Base-by-base conservation (phyloP, 2,797 vertebrate genomes). In the Rallus crepitans region DNA sequence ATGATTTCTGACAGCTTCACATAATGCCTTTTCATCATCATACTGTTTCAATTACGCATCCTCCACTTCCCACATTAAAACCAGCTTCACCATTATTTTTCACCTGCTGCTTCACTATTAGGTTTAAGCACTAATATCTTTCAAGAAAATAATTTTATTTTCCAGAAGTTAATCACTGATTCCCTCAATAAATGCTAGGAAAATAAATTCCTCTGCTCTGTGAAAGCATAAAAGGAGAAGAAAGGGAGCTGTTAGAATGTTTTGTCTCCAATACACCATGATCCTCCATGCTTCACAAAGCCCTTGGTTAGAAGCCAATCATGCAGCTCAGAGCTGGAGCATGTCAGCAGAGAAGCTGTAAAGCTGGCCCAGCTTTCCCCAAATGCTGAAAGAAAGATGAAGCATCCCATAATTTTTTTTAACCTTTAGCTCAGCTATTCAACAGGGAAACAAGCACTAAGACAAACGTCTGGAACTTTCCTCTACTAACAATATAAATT, bases 1-100 rank as follows among this genome's bases (percentile, higher is more conserved):
- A 97, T 95, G 87, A 94, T 93, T 98, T 96, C 96, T 96, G 95
- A 97, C 96, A 97, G 94, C 92, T 94, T 88, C 95, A 87, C 94
- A 94, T 85, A 94, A 94, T 69, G 84, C 84, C 77, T 97, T 97
- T 97, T 96, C 97, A 98, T 94, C 97, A 97, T 96, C 95, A 97
- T 85, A 97, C 93, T 96, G 95, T 96, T 97, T 95, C 97, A 97
- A 94, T 97, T 97, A 97, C 6, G 17, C 87, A 85, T 94, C 96
- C 97, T 95, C 89, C 93, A 94, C 92, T 97, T 95, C 87, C 85
- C 5, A 11, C 97, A 95, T 95, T 95, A 97, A 90, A 97, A 87
- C 48, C 88, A 95, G 80, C 89, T 95, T 97, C 94, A 72, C 76
- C 80, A 94, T 87, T 94, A 65, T 96, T 96, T 93, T 97, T 97